phyloP scores from a whole-genome alignment of 2,888 invertebrate species.

The Parnassius glacialis region DNA sequence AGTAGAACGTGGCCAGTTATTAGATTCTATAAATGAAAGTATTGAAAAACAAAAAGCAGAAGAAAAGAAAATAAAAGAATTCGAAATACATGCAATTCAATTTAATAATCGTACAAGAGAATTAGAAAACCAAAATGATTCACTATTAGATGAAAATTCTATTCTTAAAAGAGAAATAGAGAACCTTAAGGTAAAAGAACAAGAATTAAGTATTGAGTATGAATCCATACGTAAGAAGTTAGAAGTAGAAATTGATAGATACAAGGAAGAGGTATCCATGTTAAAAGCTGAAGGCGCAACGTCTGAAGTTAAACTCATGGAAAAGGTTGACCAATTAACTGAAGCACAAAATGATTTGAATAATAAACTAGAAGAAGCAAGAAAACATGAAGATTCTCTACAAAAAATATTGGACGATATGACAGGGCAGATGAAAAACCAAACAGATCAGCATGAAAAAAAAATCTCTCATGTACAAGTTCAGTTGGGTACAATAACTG shows the following conservation, averaged over 20 bases:
- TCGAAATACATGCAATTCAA: slow-evolving; percentile 50
- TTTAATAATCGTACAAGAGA: slow-evolving; percentile 52
- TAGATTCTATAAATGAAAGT: slow-evolving; percentile 58
- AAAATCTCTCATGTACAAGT: slow-evolving; percentile 58
- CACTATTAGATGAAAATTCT: slow-evolving; percentile 66
- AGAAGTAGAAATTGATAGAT: slow-evolving; percentile 69
- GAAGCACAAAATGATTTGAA: slow-evolving; percentile 74
- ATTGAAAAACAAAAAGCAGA: slow-evolving; percentile 59
- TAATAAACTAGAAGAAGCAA: slow-evolving; percentile 72
- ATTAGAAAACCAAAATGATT: slow-evolving; percentile 57
- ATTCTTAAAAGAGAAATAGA: slow-evolving; percentile 69
- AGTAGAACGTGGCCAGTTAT: slow-evolving; percentile 58
- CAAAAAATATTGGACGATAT: slow-evolving; percentile 71
- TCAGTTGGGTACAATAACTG: slow-evolving; percentile 47
- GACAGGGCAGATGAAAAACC: slow-evolving; percentile 66
- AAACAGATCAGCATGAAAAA: slow-evolving; percentile 63
- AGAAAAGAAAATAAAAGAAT: slow-evolving; percentile 60
- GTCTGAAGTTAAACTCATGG: slow-evolving; percentile 71
- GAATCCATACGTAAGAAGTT: slow-evolving; percentile 61
- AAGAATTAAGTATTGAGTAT: slow-evolving; percentile 58
- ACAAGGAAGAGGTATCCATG: slow-evolving; percentile 67
- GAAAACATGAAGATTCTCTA: slow-evolving; percentile 71
- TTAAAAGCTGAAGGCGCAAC: slow-evolving; percentile 70
- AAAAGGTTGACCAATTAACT: slow-evolving; percentile 73
- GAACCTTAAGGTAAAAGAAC: slow-evolving; percentile 60